Evolutionary conservation across 2,888 invertebrate species (phyloP), one percentile per base, ranked within the genome.

Genomic region (Miltochrista miniata): DNA sequence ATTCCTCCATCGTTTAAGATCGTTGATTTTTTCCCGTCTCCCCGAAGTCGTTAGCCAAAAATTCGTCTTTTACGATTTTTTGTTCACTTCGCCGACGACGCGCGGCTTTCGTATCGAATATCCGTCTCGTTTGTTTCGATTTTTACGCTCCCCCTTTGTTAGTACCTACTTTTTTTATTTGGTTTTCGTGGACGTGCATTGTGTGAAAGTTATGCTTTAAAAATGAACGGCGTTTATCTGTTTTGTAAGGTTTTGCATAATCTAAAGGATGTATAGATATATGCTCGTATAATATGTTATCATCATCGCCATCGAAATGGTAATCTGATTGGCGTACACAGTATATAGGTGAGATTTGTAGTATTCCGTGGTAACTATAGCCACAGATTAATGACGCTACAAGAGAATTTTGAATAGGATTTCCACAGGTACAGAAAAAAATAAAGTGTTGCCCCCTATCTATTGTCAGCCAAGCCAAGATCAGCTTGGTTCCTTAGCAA

Each of bases 21-120:
- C 75, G 74, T 71, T 73, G 53, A 45, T 61, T 78, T 76, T 82
- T 85, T 84, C 81, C 81, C 76, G 71, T 70, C 68, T 61, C 63
- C 62, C 62, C 68, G 44, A 66, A 70, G 74, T 79, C 81, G 79
- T 79, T 76, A 75, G 73, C 64, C 64, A 58, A 72, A 67, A 65
- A 64, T 69, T 59, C 61, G 59, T 59, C 58, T 68, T 66, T 64
- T 63, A 60, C 51, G 42, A 65, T 71, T 68, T 74, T 72, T 63
- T 45, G 55, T 53, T 34, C 47, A 57, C 45, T 51, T 48, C 57
- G 57, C 37, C 51, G 54, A 52, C 63, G 64, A 52, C 63, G 64
- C 47, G n/a, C 57, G 59, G 46, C 59, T 59, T 52, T 68, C 60
- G 71, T 61, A 63, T 69, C 68, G 57, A 59, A 56, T 70, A 58